Base-by-base conservation (phyloP, 2,113 vertebrate genomes). In the Poeciliopsis prolifica region DNA sequence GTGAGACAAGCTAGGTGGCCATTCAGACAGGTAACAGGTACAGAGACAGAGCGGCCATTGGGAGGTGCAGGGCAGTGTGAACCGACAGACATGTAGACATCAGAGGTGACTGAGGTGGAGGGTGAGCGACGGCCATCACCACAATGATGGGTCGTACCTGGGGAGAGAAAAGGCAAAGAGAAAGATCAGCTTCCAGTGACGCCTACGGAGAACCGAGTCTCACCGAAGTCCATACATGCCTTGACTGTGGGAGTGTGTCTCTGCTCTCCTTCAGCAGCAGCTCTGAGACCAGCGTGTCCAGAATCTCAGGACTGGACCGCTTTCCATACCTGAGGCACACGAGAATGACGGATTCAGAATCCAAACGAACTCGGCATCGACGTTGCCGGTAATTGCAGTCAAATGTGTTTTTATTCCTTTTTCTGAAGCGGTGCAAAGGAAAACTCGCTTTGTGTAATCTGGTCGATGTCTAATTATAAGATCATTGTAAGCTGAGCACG, bases 241-340 rank as follows among this genome's bases (percentile, higher is more conserved):
- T 96, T 82, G 95, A 95, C 93, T 96, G 96, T 87, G 97, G 97
- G 82, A 95, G 89, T 30, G 95, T 95, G 92, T 98, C 96, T 93
- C 95, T 92, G 91, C 94, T 96, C 90, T 98, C 97, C 88, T 95
- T 96, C 95, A 97, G 87, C 92, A 98, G 94, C 82, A 98, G 92
- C 87, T 98, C 97, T 86, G 97, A 96, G 92, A 98, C 92, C 92
- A 99, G 88, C 31, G 96, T 95, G 90, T 98, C 97, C 94, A 99
- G 88, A 67, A 95, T 94, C 89, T 98, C 97, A 35, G 96, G 95
- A 86, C 94, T 96, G 79, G 98, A 98, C 86, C 98, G 95, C 87
- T 98, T 99, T 70, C 98, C 98, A 77, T 99, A 99, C 91, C 98
- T 99, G 82, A 31, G 19, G 80, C 15, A 68, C 37, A 65, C 58